Base-by-base conservation (phyloP, 2,797 vertebrate genomes). In the Oreochromis grahami region DNA sequence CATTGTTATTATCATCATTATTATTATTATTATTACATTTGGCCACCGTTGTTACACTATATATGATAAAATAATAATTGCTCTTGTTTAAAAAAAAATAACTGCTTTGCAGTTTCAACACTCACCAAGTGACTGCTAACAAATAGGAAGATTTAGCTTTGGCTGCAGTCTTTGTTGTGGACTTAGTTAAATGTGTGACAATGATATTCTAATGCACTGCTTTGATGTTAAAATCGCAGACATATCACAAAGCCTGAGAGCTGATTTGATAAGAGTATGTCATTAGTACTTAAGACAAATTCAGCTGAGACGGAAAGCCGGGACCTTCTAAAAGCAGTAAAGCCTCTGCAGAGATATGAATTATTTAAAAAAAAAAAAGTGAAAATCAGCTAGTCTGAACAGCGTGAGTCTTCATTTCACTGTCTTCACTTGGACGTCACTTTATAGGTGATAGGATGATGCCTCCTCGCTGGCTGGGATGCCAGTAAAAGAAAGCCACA, bases 401-500 rank as follows among this genome's bases (percentile, higher is more conserved):
- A 74, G 17, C 3, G 4, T 5, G 12, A 51, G 32, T 24, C 43
- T 34, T 65, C 43, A 17, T 38, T 65, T 82, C 12, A 83, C 68
- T 41, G 70, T 76, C 53, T 89, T 56, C 79, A 65, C 84, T 79
- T 76, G 38, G 34, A 38, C 76, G 89, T 86, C 76, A 80, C 76
- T 85, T 70, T 19, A 70, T 72, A n/a, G n/a, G 74, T 78, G 38
- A 86, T 70, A 58, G 76, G 63, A 78, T 52, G 85, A 86, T 58
- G 65, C 41, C 24, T 76, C 50, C 21, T 76, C 77, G 41, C 76
- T 78, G 48, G 85, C 80, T 72, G 84, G 29, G 56, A 80, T 60
- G 85, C 68, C 87, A 84, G 84, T 77, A 81, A 82, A 80, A 82
- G n/a, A 82, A 78, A 88, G 81, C 85, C 86, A 88, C 58, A 48